Evolutionary conservation across 1,140 invertebrate genomes (phyloP), one percentile per base, ranked within the genome.

Genomic region (Mamestra configurata): DNA sequence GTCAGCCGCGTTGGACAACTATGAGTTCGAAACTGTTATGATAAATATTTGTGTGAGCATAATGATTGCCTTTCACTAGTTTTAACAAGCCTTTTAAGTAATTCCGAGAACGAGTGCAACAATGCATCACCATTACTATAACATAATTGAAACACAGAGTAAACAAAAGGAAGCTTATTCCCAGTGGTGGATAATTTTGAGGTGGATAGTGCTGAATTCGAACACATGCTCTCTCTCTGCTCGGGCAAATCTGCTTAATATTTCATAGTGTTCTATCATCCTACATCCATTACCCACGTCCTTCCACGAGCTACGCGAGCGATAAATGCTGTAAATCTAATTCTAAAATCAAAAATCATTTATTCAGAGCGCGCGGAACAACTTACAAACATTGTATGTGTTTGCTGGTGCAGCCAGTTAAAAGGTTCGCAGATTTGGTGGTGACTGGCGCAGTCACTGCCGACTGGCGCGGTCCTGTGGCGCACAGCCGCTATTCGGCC

Each of bases 401-500:
- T 66, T 76, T 75, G 57, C 76, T 61, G 72, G 75, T 78, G 73
- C 61, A 11, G 53, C 6, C 57, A 49, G 72, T 76, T 78, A 59
- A 79, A 82, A 82, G 77, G 77, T 79, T 76, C 70, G 71, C 57
- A 81, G 53, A 78, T 66, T 82, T 66, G 76, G 80, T 75, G 31
- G 55, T 24, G 55, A n/a, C 43, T 15, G 43, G 53, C 51, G 24
- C 7, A 31, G n/a, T n/a, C n/a, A n/a, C n/a, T n/a, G n/a, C n/a
- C n/a, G n/a, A n/a, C n/a, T n/a, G n/a, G n/a, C n/a, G 20, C 76
- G 76, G 59, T 61, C 70, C 78, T 66, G 27, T 53, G 40, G 64
- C 57, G 71, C 46, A 59, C 70, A 57, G 43, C 75, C 76, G n/a
- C n/a, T n/a, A n/a, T n/a, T n/a, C n/a, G 22, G 18, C 43, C 70